These are phyloP conservation scores for Eupithecia pulchellata DNA, from an alignment of 2,888 invertebrate species.

Conservation along the genomic window DNA sequence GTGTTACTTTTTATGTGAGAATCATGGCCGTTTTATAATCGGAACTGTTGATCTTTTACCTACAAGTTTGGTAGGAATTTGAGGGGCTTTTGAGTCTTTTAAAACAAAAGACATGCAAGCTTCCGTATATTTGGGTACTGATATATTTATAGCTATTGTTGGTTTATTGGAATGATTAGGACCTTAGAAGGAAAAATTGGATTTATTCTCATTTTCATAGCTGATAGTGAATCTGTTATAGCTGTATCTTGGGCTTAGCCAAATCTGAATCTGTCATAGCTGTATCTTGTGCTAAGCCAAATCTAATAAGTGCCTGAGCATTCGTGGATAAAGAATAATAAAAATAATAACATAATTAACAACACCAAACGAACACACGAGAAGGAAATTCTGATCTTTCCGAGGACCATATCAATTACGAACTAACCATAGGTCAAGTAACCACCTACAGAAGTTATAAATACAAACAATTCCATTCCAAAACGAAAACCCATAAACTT, in stretches of 20 bases:
- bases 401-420: not conserved
- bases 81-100: not conserved
- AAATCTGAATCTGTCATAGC: not conserved
- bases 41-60: constrained; percentile 4
- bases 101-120: not conserved
- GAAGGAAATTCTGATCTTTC: not conserved
- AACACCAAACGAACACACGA: not conserved
- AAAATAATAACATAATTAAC: not conserved
- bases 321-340: not conserved
- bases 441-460: not conserved
- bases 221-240: not conserved
- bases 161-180: not conserved
- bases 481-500: not conserved
- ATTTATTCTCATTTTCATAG: not conserved
- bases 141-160: not conserved
- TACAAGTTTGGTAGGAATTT: not conserved
- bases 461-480: not conserved
- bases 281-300: not conserved
- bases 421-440: too few relatives aligned
- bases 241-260: not conserved
- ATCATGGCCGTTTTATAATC: not conserved
- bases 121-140: not conserved
- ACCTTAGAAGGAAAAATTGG: not conserved
- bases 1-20: not conserved
- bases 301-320: not conserved